These are phyloP conservation scores for Hemicentrotus pulcherrimus DNA, from an alignment of 35 echinoderm and acorn worm species.

Conservation along the genomic window DNA sequence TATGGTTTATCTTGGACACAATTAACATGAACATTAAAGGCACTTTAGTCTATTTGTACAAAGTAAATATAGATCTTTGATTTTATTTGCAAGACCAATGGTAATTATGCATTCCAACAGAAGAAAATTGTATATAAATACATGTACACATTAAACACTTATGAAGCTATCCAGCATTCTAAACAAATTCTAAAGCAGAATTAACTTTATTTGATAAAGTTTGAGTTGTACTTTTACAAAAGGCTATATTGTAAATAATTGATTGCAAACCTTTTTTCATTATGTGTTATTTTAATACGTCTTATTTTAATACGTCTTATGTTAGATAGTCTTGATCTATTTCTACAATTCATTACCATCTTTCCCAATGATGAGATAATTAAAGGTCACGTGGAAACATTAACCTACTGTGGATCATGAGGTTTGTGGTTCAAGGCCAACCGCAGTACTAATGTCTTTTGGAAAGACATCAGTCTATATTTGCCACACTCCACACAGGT, in stretches of 20 bases:
- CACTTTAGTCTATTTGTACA: neutral
- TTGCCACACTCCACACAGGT: no score
- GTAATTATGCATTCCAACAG: neutral
- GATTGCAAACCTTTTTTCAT: neutral
- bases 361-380: neutral
- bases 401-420: no score
- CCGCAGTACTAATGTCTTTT: no score
- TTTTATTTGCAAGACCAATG: neutral
- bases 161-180: neutral
- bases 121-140: no score
- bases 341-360: neutral
- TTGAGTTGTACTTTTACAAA: neutral
- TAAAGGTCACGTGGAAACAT: no score
- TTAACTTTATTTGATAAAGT: neutral
- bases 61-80: constrained; percentile 14
- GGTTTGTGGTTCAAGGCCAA: no score
- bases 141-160: no score
- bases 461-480: no score
- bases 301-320: neutral
- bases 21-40: neutral
- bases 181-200: neutral
- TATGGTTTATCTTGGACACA: no score
- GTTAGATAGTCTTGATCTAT: no score
- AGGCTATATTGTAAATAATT: neutral
- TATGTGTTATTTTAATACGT: neutral